Conservation (phyloP, 2,888 invertebrate genomes). For the Tenthredo mesomela region DNA sequence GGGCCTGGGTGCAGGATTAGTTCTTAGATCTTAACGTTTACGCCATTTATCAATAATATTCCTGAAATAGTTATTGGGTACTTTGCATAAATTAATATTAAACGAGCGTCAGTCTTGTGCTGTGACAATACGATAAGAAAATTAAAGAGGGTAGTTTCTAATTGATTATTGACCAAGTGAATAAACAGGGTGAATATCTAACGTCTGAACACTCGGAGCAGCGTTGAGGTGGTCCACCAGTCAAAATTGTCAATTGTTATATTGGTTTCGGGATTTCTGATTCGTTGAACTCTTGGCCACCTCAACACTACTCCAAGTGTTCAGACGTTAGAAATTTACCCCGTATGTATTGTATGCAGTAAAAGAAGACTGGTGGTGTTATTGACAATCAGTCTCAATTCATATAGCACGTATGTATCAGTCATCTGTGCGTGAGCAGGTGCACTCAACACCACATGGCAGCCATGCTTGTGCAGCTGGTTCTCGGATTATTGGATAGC, state of each 20-base stretch:
- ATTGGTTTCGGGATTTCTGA: too few relatives aligned
- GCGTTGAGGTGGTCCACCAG: too few relatives aligned
- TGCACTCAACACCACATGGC: conserved; percentile 54
- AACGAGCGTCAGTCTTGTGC: background rate
- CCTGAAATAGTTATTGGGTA: conserved; percentile 1
- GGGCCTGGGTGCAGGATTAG: conserved; percentile 40
- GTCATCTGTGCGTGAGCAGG: conserved; percentile 42
- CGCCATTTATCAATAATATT: background rate
- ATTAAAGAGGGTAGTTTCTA: background rate
- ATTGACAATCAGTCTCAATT: conserved; percentile 18
- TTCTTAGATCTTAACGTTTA: background rate
- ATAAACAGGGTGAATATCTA: too few relatives aligned
- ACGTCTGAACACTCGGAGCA: too few relatives aligned
- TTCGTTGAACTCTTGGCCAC: too few relatives aligned
- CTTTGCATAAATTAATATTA: background rate
- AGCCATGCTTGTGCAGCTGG: conserved; percentile 48
- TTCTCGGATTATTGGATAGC: conserved; percentile 28
- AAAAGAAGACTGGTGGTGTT: conserved; percentile 24
- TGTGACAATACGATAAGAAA: background rate
- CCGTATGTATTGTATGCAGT: background rate
- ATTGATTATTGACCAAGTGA: conserved; percentile 34
- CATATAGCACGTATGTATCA: conserved; percentile 2
- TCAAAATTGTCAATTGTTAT: too few relatives aligned
- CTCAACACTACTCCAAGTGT: too few relatives aligned
- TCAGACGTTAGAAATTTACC: too few relatives aligned